Percentiles rank a stretch among this genome's conserved stretches.
Evolutionary conservation across 2,888 invertebrate species (phyloP).

Genomic region (Nephrotoma appendiculata): DNA sequence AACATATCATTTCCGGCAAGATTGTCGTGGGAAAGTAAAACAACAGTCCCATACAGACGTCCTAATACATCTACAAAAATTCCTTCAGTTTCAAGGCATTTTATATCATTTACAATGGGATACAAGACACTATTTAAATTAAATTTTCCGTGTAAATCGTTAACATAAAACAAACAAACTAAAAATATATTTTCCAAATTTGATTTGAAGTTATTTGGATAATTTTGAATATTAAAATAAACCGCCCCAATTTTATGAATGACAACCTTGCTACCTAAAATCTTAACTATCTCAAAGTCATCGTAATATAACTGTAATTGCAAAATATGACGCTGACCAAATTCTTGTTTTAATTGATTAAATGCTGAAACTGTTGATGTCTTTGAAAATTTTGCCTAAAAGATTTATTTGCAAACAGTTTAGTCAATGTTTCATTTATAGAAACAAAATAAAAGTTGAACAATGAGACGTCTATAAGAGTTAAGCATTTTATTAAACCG

Average conservation of each 20-base stretch:
- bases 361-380: neutral
- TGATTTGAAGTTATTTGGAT: neutral
- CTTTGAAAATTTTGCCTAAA: neutral
- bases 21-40: too few relatives aligned
- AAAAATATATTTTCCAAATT: neutral
- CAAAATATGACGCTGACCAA: neutral
- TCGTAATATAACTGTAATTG: neutral
- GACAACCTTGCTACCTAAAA: neutral
- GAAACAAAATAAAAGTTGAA: neutral
- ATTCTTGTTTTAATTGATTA: neutral
- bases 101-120: too few relatives aligned
- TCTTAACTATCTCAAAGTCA: neutral
- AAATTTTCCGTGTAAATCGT: too few relatives aligned
- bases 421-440: neutral
- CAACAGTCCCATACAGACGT: too few relatives aligned
- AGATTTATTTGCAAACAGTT: neutral
- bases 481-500: neutral
- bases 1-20: too few relatives aligned
- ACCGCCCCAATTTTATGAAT: neutral
- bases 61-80: too few relatives aligned
- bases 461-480: neutral
- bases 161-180: too few relatives aligned
- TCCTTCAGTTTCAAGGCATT: too few relatives aligned
- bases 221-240: constrained; percentile 1
- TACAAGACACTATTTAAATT: too few relatives aligned